Base-by-base conservation (phyloP, 2,797 vertebrate genomes). In the Pseudomugil tenellus region DNA sequence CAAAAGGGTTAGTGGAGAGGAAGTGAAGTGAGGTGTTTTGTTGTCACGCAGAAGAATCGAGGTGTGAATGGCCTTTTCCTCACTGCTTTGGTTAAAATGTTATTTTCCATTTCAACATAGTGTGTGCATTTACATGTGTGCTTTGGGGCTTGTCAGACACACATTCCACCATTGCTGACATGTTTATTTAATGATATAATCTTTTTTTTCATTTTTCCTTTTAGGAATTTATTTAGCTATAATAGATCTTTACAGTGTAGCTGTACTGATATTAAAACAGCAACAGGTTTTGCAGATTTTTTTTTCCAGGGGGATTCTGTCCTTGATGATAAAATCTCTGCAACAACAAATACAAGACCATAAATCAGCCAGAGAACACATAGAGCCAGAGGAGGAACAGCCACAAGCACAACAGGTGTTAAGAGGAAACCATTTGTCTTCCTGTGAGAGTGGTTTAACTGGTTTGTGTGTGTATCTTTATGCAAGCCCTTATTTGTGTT, bases 401-500 rank as follows among this genome's bases (percentile, higher is more conserved):
- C 79, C 76, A 77, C 89, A 70, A 84, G 79, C 88, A 85, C 86
- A 90, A 86, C 91, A 90, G 90, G 92, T 91, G 90, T 89, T 81
- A 80, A 72, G 84, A 85, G 87, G 87, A 91, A 90, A 84, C 88
- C 85, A 87, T 89, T 88, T 91, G 86, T 90, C 88, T 83, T 87
- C 80, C 85, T 84, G 71, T 62, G 73, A 83, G 77, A 66, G 77
- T 63, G 83, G 43, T 71, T 80, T 54, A 35, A 52, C n/a, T 23
- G 35, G 51, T 64, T 43, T 74, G 61, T 69, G 56, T 58, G 72
- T 64, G 52, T 35, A 49, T 73, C 35, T 46, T 51, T 58, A 21
- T 29, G 55, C 31, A 77, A 76, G 31, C 46, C 6, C 46, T 16
- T 60, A 57, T 65, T 69, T 72, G 66, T 58, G 39, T 66, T 74